A percentile compares a stretch with the other conserved stretches of the same genome.
Conservation (phyloP, 2,797 vertebrate species). For the Mormyrops attenuatus region DNA sequence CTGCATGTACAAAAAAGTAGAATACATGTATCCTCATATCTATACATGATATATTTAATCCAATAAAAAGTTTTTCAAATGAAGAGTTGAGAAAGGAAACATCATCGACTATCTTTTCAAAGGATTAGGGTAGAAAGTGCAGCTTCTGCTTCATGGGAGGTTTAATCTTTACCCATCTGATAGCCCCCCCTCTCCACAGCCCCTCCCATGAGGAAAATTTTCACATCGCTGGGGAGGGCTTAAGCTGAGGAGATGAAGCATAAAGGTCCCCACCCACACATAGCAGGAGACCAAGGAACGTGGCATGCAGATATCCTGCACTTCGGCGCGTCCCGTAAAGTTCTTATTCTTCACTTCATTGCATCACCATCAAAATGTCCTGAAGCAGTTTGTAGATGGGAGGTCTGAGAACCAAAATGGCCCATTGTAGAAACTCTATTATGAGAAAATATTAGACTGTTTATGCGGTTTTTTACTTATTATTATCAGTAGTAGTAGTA, state of each 20-base stretch:
- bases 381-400: not conserved
- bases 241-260: slow-evolving; percentile 13
- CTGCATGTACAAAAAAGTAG: not conserved
- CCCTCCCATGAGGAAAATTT: slow-evolving; percentile 10
- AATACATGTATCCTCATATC: not conserved
- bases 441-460: not conserved
- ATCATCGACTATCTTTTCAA: slow-evolving; percentile 1
- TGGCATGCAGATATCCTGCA: not conserved
- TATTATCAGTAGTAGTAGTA: not conserved
- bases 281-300: not conserved
- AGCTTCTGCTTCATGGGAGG: slow-evolving; percentile 3
- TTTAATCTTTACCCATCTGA: slow-evolving; percentile 12
- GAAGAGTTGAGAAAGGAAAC: not conserved
- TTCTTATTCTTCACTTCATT: not conserved
- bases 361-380: not conserved
- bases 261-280: not conserved
- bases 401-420: not conserved
- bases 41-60: not conserved
- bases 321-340: too few relatives aligned
- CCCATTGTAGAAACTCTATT: not conserved
- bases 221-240: not conserved
- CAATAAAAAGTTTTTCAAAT: slow-evolving; percentile 8
- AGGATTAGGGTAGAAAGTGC: not conserved
- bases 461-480: not conserved
- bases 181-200: not conserved